Base-by-base conservation (phyloP, 1,140 invertebrate genomes). In the Megalonaias nervosa region DNA sequence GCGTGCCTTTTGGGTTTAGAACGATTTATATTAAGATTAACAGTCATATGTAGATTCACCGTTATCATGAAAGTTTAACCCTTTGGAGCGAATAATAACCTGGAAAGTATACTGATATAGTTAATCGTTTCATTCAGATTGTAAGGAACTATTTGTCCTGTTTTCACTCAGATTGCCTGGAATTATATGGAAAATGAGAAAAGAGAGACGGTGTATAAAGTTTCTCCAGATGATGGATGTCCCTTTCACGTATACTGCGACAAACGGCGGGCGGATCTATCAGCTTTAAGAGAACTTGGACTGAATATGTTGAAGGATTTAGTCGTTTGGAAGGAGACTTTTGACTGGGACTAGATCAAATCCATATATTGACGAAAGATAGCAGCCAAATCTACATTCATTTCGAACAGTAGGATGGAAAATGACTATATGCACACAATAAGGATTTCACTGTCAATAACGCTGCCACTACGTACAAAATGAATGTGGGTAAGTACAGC, bases 231-330 rank as follows among this genome's bases (percentile, higher is more conserved):
- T 38, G 74, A 66, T 15, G 13, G 66, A n/a, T 75, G 74, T 64
- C 74, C 74, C 13, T 75, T 75, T 38, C 26, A 55, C 48, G 74
- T 75, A 0, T 75, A 61, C 23, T 75, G 74, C 48, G 66, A 75
- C 74, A 75, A 56, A 69, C 26, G 74, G 74, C 26, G 74, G 74
- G 5, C 68, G 74, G 74, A 75, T 93, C 79, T 9, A 83, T 85
- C 13, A 97, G 96, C 87, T 98, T 98, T 91, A 96, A 97, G 87
- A 91, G 96, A 14, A 95, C 96, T 86, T 98, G 97, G 97, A 93
- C 94, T 16, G 96, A 97, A 83, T 98, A 98, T 89, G 97, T 97
- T 88, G 95, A 96, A 83, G 97, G 97, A 16, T 98, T 98, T 88
- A 97, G 97, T 6, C 95, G 97, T 89, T 94, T 95, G 80, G 92